phyloP scores from a whole-genome alignment of 2,888 invertebrate genomes.

The Steromphala cineraria region DNA sequence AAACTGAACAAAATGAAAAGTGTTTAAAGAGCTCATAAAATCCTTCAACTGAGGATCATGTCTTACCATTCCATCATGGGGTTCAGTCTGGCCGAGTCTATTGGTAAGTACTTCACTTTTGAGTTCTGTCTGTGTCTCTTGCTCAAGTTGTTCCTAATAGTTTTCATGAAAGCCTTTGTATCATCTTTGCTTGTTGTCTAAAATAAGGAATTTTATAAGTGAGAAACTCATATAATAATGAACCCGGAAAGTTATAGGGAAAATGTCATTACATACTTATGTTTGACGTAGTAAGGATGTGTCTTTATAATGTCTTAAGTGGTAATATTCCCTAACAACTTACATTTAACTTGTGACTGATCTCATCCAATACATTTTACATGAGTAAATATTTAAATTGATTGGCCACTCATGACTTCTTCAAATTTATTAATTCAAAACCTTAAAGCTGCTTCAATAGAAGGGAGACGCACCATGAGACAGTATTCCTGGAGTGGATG shows the following conservation, averaged over 20 bases:
- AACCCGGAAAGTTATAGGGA: too few species aligned
- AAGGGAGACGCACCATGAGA: constrained; percentile 74
- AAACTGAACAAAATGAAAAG: too few species aligned
- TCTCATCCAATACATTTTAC: not conserved
- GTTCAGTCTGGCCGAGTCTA: constrained; percentile 52
- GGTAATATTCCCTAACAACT: too few species aligned
- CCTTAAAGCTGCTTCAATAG: too few species aligned
- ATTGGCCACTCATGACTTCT: too few species aligned
- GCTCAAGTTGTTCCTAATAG: constrained; percentile 75
- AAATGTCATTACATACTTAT: too few species aligned
- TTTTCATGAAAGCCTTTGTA: constrained; percentile 75
- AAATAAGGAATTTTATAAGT: not conserved
- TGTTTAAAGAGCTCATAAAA: too few species aligned
- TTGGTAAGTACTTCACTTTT: constrained; percentile 68
- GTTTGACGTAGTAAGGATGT: not conserved
- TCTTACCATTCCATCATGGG: constrained; percentile 43
- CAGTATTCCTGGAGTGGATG: constrained; percentile 99
- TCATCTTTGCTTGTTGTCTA: constrained; percentile 76
- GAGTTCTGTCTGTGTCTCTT: constrained; percentile 59
- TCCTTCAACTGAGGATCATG: not conserved
- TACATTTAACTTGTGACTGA: too few species aligned
- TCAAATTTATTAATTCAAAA: too few species aligned
- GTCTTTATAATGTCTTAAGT: too few species aligned
- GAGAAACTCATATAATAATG: too few species aligned
- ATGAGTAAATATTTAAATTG: too few species aligned